Conservation (phyloP, 2,113 vertebrate genomes). For the Salvator merianae region DNA sequence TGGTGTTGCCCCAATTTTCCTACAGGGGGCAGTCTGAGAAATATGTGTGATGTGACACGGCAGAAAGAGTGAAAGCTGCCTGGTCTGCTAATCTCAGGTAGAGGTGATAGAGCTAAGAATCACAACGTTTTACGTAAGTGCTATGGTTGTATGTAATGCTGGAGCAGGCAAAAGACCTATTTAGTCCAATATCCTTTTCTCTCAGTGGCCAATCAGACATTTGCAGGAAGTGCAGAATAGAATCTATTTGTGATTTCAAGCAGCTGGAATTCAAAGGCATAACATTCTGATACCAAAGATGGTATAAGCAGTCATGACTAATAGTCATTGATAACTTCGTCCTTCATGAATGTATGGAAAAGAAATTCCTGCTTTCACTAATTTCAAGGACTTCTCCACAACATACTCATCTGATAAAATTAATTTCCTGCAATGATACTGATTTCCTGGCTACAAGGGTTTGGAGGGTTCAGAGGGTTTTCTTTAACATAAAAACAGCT, state of each 20-base stretch:
- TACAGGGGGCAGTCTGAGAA: too few relatives aligned
- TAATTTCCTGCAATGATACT: not conserved
- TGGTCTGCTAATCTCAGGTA: not conserved
- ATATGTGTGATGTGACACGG: not conserved
- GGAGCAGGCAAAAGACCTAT: not conserved
- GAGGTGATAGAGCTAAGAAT: too few relatives aligned
- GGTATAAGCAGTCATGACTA: too few relatives aligned
- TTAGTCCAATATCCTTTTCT: not conserved
- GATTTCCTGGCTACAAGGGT: not conserved
- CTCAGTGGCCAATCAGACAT: too few relatives aligned
- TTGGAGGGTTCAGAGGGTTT: too few relatives aligned
- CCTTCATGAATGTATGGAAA: not conserved
- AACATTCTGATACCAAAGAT: too few relatives aligned
- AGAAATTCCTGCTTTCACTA: not conserved
- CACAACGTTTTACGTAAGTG: not conserved
- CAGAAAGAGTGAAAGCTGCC: not conserved
- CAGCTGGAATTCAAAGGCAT: too few relatives aligned
- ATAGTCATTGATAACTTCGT: too few relatives aligned
- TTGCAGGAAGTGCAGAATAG: too few relatives aligned
- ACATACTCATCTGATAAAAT: not conserved
- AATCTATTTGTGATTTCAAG: too few relatives aligned
- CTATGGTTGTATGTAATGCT: not conserved
- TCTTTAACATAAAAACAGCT: not conserved
- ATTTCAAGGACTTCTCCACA: not conserved
- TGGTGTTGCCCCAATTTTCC: not conserved